Conservation (phyloP, 1,140 invertebrate genomes). For the Stegodyphus dumicola region DNA sequence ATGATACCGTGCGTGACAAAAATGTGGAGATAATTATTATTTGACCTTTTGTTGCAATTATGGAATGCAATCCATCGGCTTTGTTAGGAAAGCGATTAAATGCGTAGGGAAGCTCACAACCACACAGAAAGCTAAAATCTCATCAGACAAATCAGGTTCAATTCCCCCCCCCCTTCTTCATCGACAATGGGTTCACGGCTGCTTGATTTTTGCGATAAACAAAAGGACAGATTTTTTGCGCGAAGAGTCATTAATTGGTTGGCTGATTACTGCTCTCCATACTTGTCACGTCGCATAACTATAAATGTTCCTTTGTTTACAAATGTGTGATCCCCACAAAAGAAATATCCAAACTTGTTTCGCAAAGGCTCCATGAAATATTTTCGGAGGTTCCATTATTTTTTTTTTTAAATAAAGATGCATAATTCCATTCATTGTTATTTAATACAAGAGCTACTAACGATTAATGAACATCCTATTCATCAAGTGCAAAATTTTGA, state of each 20-base stretch:
- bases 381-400: not conserved
- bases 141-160: not conserved
- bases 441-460: too few species aligned
- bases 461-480: too few species aligned
- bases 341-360: not conserved
- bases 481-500: too few species aligned
- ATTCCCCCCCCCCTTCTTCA: not conserved
- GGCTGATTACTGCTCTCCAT: too few species aligned
- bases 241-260: too few species aligned
- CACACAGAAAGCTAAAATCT: not conserved
- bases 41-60: slow-evolving; percentile 25
- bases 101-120: not conserved
- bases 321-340: not conserved
- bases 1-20: slow-evolving; percentile 45
- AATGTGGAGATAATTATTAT: slow-evolving; percentile 28
- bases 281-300: too few species aligned
- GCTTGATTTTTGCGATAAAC: slow-evolving; percentile 12
- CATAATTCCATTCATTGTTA: too few species aligned
- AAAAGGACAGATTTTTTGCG: too few species aligned
- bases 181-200: slow-evolving; percentile 24
- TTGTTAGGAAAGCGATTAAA: not conserved
- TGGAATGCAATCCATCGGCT: not conserved
- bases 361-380: not conserved
- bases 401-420: too few species aligned
- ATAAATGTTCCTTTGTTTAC: too few species aligned